Evolutionary conservation across 2,113 vertebrate genomes (phyloP), one percentile per base, ranked within the genome.

Genomic region (Cyprinus carpio): DNA sequence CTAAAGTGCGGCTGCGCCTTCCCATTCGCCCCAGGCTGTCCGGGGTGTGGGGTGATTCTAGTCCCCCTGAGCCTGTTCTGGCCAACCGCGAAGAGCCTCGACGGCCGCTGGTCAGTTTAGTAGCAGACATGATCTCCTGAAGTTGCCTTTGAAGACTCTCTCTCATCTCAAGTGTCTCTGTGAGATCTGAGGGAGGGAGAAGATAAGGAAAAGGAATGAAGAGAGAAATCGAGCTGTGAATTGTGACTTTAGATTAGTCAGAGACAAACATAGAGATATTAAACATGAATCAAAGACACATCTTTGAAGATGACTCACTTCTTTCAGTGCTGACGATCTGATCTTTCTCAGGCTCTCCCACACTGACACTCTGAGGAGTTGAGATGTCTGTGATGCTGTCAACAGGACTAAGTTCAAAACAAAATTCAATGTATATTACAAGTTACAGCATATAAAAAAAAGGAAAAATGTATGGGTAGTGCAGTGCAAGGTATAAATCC

Each of bases 91-190:
- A 94, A 0, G 95, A 96, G 15, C 92, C 79, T 18, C 96, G 95
- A 20, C 95, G 96, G 0, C 94, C 96, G 18, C 93, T 95, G 0
- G 93, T 93, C 82, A 97, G 78, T 0, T 95, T 96, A 7, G 98
- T 99, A 75, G 98, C 98, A 60, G 97, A 96, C 97, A 99, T 99
- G 86, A 99, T 96, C 94, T 98, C 98, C 91, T 99, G 96, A 16
- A 99, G 94, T 90, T 99, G 97, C 82, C 90, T 95, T 74, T 99
- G 98, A 87, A 99, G 95, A 89, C 92, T 97, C 88, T 98, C 96
- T 81, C 97, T 96, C 97, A 99, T 98, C 91, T 98, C 96, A 75
- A 98, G 90, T 1, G 96, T 95, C 89, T 98, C 96, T 23, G 95
- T 96, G 87, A 97, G 60, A 84, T 91, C 91, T 93, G 56, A 25